phyloP scores from a whole-genome alignment of 2,113 vertebrate genomes.

The Equus quagga region DNA sequence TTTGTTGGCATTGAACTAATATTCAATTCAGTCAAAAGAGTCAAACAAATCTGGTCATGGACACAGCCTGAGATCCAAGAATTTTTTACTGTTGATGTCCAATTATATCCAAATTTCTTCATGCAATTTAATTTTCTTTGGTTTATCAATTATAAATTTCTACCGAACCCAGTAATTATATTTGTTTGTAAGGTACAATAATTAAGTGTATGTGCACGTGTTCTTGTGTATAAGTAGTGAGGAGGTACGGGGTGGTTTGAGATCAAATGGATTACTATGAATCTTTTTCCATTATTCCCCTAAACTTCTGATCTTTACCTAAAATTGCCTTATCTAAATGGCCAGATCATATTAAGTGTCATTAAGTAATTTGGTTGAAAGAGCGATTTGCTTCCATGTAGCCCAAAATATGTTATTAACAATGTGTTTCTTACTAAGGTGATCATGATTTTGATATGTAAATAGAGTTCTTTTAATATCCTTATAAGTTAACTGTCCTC shows the following conservation, averaged over 20 bases:
- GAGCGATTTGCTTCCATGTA: not conserved
- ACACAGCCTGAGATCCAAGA: not conserved
- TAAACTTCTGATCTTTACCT: slow-evolving; percentile 8
- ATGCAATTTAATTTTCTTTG: not conserved
- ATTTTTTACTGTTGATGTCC: not conserved
- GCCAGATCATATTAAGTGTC: not conserved
- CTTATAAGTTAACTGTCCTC: not conserved
- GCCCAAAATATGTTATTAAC: not conserved
- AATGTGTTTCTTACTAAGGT: not conserved
- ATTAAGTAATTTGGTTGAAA: slow-evolving; percentile 41
- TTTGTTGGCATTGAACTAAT: not conserved
- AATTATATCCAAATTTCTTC: not conserved
- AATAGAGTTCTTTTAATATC: not conserved
- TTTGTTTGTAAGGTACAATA: not conserved
- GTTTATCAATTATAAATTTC: not conserved
- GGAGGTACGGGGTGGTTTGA: not conserved
- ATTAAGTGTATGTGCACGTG: not conserved
- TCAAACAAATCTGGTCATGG: not conserved
- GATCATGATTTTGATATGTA: slow-evolving; percentile 13
- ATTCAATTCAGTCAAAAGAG: not conserved
- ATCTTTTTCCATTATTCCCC: not conserved
- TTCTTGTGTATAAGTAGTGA: not conserved
- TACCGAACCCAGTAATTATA: not conserved
- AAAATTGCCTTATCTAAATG: not conserved
- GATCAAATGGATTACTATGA: not conserved